Base-by-base conservation (phyloP, 2,113 vertebrate species). In the Labrus mixtus region DNA sequence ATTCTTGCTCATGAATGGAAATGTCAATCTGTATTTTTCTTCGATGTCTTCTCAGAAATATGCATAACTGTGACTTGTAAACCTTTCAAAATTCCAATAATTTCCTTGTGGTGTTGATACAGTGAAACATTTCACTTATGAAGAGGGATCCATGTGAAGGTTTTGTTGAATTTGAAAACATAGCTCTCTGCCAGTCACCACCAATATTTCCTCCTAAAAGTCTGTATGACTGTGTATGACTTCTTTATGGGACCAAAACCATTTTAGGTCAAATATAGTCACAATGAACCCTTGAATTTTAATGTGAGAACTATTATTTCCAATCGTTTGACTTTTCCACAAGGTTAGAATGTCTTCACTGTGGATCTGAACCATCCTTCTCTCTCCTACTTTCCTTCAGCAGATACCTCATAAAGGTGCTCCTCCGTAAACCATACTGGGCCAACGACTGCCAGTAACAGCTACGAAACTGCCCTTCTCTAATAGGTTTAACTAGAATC, bases 391-490 rank as follows among this genome's bases (percentile, higher is more conserved):
- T 53, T 76, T 41, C 62, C 79, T 86, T 89, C 65, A 87, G 78
- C 83, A 92, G 85, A 90, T 91, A 86, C 64, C 81, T 87, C 83
- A 73, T 87, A 87, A 92, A 93, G 87, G 87, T 89, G 90, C 82
- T 88, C 89, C 91, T 93, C 81, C 93, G 91, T 89, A 66, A 70
- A 76, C 88, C 87, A 90, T 84, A 82, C 85, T 67, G 53, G 17
- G 74, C 62, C 68, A 45, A 78, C 78, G 82, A 83, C 83, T 86
- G 91, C 90, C 86, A 93, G 92, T 86, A 90, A 91, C 87, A 93
- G 88, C 87, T 73, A 65, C 81, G 86, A 73, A 92, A 93, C 92
- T 91, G 89, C 65, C 89, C 92, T 84, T 93, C 88, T 91, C 87
- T 92, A 93, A 94, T 86, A 90, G 87, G 79, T 85, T 93, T 91